Conservation (phyloP, 2,113 vertebrate genomes). For the Pampusana beccarii region DNA sequence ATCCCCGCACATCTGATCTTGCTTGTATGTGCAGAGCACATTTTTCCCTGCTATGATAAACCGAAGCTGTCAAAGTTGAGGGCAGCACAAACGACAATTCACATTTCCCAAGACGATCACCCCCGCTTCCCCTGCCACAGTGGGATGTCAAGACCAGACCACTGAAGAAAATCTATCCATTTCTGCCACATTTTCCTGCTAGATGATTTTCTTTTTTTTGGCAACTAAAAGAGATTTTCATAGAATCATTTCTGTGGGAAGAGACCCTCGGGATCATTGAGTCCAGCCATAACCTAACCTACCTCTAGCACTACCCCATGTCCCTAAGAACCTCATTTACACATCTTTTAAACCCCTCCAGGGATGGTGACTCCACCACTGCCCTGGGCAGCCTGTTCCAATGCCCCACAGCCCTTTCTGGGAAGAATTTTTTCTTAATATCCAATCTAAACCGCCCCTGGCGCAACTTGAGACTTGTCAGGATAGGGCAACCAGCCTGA, state of each 20-base stretch:
- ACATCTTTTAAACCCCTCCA: too few species aligned
- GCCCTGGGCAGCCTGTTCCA: too few species aligned
- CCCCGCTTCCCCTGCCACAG: background rate
- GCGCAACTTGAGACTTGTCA: background rate
- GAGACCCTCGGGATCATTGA: too few species aligned
- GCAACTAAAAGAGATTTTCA: background rate
- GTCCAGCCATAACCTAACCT: too few species aligned
- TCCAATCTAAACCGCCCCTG: too few species aligned
- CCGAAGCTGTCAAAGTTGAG: background rate
- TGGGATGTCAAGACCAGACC: background rate
- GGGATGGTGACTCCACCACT: too few species aligned
- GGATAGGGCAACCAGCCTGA: background rate
- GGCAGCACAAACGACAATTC: background rate
- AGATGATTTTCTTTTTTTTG: background rate
- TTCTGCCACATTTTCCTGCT: background rate
- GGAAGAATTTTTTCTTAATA: too few species aligned
- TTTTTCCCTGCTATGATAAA: rapidly evolving
- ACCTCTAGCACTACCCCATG: too few species aligned
- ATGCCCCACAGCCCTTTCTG: too few species aligned
- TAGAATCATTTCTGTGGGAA: too few species aligned
- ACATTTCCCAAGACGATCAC: background rate
- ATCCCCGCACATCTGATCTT: background rate
- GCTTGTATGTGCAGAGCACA: background rate
- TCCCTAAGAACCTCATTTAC: too few species aligned
- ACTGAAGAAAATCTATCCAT: background rate